These are phyloP conservation scores for Pachypanchax playfairii DNA, from an alignment of 2,113 vertebrate species.

Conservation along the genomic window DNA sequence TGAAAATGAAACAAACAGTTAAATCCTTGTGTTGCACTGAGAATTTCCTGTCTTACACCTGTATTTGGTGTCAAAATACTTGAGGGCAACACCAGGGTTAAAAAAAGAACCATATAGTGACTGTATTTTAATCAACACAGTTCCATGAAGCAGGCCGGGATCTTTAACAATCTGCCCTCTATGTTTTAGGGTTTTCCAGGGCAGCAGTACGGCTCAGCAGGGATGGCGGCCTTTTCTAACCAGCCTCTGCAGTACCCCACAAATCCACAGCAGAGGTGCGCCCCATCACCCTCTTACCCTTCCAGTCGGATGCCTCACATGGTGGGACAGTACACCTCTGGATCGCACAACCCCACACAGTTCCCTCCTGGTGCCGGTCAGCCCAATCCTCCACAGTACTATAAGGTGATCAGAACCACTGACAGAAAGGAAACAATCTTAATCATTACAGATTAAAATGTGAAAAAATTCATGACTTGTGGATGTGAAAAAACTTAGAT, in stretches of 20 bases:
- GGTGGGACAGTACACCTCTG: slow-evolving; percentile 64
- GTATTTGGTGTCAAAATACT: too few relatives aligned
- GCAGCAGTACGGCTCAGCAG: slow-evolving; percentile 76
- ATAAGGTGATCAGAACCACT: slow-evolving; percentile 82
- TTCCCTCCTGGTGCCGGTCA: slow-evolving; percentile 80
- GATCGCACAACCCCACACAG: slow-evolving; percentile 82
- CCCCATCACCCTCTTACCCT: slow-evolving; percentile 87
- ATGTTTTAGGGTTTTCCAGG: slow-evolving; percentile 70
- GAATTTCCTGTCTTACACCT: too few relatives aligned
- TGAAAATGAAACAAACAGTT: background rate
- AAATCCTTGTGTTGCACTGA: too few relatives aligned
- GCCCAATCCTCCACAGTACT: slow-evolving; percentile 83
- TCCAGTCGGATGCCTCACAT: slow-evolving; percentile 84
- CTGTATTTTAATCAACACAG: background rate
- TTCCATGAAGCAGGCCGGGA: background rate
- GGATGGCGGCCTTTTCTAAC: slow-evolving; percentile 77
- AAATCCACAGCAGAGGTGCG: slow-evolving; percentile 85
- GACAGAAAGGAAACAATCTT: too few relatives aligned
- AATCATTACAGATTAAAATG: too few relatives aligned
- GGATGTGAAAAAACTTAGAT: too few relatives aligned
- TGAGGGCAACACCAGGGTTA: too few relatives aligned
- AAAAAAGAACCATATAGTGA: too few relatives aligned
- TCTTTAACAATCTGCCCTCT: background rate
- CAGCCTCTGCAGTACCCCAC: slow-evolving; percentile 88
- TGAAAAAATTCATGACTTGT: too few relatives aligned